Evolutionary conservation across 2,888 invertebrate species (phyloP), one percentile per base, ranked within the genome.

Genomic region (Drosophila emarginata): DNA sequence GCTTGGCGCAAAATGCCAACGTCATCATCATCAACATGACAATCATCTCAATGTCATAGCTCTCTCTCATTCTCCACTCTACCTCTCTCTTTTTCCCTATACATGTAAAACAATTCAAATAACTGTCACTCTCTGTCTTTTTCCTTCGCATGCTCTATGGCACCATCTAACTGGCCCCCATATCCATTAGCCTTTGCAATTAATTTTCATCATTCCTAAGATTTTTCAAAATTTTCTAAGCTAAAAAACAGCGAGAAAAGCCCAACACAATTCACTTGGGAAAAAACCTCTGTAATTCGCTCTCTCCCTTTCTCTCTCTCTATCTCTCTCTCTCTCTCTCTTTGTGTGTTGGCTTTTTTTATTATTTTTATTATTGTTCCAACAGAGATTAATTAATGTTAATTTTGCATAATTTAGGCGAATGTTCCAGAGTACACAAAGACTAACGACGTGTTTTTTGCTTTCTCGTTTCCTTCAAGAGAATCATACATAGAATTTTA

Each of bases 341-440:
- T 36, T 51, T 50, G 15, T 32, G 9, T 14, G 11, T 14, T 26
- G 26, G 26, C 36, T 59, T 18, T 23, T 23, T 18, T 50, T 61
- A 51, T 57, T 71, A 78, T 50, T 61, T 58, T 66, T 86, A 68
- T 80, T 73, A 81, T 85, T 71, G 69, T 67, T 65, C 32, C 72
- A 76, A 75, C 79, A 58, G 78, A 78, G 89, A 88, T 79, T 86
- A 86, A 86, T 86, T 89, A 86, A 88, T 70, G 74, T 87, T 88
- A 89, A 86, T 89, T 89, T 86, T 80, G 89, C 89, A 87, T 84
- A 87, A 87, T 89, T 89, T 45, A 45, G 45, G 45, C 45, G 18
- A 89, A 75, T 68, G 66, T 64, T 58, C 18, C 21, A 26, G 37
- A 39, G 52, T 45, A 45, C 3, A 45, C 15, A 1, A 9, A 15